A percentile compares a stretch with the other conserved stretches of the same genome.
These are phyloP conservation scores for Philereme transversata DNA, from an alignment of 2,888 invertebrate genomes.

Conservation along the genomic window DNA sequence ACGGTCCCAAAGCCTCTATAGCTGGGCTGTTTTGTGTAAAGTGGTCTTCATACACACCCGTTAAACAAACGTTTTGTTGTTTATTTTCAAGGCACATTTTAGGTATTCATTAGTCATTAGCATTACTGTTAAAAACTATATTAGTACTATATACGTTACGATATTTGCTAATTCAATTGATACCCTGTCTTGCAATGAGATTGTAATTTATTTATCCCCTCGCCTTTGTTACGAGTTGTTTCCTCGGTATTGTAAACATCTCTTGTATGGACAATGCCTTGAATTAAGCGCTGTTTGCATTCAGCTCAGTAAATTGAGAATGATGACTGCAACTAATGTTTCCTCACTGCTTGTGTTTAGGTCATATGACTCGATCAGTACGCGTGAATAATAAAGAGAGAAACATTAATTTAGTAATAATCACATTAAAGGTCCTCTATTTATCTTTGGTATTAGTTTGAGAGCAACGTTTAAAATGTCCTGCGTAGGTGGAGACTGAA, in stretches of 20 bases:
- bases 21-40: too few species aligned
- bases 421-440: too few species aligned
- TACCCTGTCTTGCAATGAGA: neutral
- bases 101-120: too few species aligned
- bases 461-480: neutral
- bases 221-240: slow-evolving; percentile 19
- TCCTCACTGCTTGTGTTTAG: slow-evolving; percentile 45
- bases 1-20: too few species aligned
- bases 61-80: too few species aligned
- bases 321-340: slow-evolving; percentile 48
- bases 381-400: neutral
- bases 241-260: slow-evolving; percentile 39
- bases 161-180: neutral
- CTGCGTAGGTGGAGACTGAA: neutral
- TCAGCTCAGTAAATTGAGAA: slow-evolving; percentile 51
- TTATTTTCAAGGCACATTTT: too few species aligned
- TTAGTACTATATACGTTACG: too few species aligned
- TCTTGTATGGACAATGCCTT: slow-evolving; percentile 38
- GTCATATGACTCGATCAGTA: slow-evolving; percentile 36
- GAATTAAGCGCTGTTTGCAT: slow-evolving; percentile 48
- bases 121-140: too few species aligned
- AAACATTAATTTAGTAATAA: too few species aligned
- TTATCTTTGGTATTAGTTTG: neutral
- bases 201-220: slow-evolving; percentile 1
- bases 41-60: too few species aligned